phyloP scores from a whole-genome alignment of 1,140 invertebrate species.

The Hycleus cichorii region DNA sequence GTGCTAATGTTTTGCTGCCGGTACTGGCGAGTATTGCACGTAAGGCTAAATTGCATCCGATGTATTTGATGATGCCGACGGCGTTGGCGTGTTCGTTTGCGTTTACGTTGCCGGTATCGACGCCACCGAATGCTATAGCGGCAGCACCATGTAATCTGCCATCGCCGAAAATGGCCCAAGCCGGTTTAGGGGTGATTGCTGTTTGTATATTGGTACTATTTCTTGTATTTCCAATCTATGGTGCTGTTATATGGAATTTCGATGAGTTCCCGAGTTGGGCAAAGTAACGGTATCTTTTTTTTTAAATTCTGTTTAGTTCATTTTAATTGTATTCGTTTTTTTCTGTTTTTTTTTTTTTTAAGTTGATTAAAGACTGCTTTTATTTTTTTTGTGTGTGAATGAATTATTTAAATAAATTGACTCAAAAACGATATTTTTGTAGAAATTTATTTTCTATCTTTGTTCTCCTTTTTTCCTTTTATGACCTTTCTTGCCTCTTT shows the following conservation, averaged over 20 bases:
- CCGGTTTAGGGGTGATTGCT: constrained; percentile 37
- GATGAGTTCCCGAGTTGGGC: constrained; percentile 50
- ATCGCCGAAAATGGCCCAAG: constrained; percentile 63
- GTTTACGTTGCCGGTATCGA: constrained; percentile 67
- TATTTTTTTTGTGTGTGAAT: too few species aligned
- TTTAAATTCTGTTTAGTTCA: too few species aligned
- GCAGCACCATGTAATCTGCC: constrained; percentile 71
- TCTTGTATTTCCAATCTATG: constrained; percentile 43
- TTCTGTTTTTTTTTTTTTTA: too few species aligned
- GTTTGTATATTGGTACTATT: constrained; percentile 38
- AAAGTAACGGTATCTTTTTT: too few species aligned
- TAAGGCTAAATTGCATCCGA: constrained; percentile 59
- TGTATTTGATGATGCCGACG: constrained; percentile 82
- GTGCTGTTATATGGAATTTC: constrained; percentile 48
- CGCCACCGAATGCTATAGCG: constrained; percentile 92
- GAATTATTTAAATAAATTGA: too few species aligned
- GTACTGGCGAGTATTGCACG: constrained; percentile 64
- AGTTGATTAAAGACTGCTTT: too few species aligned
- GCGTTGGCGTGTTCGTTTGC: constrained; percentile 71
- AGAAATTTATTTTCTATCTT: too few species aligned
- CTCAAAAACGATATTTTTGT: too few species aligned
- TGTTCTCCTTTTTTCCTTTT: too few species aligned
- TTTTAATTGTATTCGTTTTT: too few species aligned
- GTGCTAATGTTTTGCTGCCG: constrained; percentile 77
- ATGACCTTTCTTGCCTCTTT: too few species aligned